Evolutionary conservation across 1,140 invertebrate species (phyloP).

Genomic region (Triops cancriformis): DNA sequence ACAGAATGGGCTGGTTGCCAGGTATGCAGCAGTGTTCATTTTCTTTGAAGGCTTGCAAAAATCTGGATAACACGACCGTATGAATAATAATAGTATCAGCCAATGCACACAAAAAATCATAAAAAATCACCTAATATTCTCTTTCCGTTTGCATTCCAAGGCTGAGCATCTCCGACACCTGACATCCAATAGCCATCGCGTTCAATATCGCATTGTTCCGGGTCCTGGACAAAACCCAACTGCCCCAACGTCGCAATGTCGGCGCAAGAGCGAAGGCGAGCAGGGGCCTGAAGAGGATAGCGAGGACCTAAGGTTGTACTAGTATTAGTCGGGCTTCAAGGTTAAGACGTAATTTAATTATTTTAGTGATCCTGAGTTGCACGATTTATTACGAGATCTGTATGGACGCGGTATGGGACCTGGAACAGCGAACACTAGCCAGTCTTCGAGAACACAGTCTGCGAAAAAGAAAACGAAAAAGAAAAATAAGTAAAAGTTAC

Average conservation of each 20-base stretch:
- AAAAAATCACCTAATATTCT: constrained; percentile 36
- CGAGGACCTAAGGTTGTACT: neutral
- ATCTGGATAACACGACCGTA: too few relatives aligned
- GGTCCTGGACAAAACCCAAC: constrained; percentile 46
- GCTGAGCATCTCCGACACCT: constrained; percentile 42
- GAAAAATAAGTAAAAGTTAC: neutral
- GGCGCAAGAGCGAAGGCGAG: neutral
- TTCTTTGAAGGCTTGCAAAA: too few relatives aligned
- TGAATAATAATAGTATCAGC: too few relatives aligned
- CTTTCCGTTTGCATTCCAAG: constrained; percentile 32
- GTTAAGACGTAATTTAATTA: neutral
- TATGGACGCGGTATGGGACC: neutral
- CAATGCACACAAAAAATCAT: constrained; percentile 36
- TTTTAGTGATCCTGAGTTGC: neutral
- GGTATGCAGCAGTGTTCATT: constrained; percentile 37
- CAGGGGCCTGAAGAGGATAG: neutral
- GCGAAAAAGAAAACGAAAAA: neutral
- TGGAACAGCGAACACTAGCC: neutral
- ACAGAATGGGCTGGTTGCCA: constrained; percentile 93
- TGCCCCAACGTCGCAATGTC: neutral
- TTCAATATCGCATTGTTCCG: constrained; percentile 84
- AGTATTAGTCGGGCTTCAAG: neutral
- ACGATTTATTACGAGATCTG: neutral
- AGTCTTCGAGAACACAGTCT: neutral
- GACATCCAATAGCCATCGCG: constrained; percentile 73